Evolutionary conservation across 1,140 invertebrate genomes (phyloP).

Genomic region (Limonius californicus): DNA sequence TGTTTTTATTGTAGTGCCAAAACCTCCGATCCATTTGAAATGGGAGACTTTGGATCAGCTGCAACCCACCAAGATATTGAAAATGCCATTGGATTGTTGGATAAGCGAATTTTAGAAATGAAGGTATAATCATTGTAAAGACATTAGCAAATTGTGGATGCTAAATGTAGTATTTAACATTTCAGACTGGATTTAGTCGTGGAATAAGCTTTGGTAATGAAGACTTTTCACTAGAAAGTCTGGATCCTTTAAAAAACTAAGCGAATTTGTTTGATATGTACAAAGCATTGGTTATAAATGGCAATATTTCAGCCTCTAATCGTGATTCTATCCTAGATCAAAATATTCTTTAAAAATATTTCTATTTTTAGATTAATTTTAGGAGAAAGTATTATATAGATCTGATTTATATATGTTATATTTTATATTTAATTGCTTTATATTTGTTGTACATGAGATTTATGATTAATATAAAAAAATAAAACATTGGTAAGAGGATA

Average conservation of each 20-base stretch:
- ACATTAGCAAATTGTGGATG: too few species aligned
- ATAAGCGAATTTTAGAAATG: conserved; percentile 78
- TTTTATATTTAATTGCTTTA: conserved; percentile 17
- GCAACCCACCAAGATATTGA: conserved; percentile 58
- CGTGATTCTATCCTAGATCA: conserved; percentile 16
- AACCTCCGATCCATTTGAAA: conserved; percentile 69
- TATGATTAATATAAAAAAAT: background rate
- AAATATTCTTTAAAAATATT: conserved; percentile 4
- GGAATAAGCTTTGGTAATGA: conserved; percentile 74
- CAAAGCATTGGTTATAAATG: background rate
- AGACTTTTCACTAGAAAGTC: conserved; percentile 80
- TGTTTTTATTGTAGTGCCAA: conserved; percentile 32
- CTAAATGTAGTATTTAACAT: conserved; percentile 34
- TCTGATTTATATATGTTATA: conserved; percentile 10
- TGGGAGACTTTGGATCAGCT: conserved; percentile 65
- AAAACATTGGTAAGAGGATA: background rate
- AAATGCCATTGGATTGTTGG: conserved; percentile 69
- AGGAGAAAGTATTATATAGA: conserved; percentile 1
- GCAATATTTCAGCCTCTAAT: background rate
- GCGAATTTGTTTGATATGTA: background rate
- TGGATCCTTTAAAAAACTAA: conserved; percentile 67
- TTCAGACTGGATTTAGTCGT: conserved; percentile 74
- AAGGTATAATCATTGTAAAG: conserved; percentile 56
- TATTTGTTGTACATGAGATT: conserved; percentile 13
- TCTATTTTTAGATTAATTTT: conserved; percentile 9